Evolutionary conservation across 1,140 invertebrate species (phyloP), one percentile per base, ranked within the genome.

Genomic region (Ips nitidus): DNA sequence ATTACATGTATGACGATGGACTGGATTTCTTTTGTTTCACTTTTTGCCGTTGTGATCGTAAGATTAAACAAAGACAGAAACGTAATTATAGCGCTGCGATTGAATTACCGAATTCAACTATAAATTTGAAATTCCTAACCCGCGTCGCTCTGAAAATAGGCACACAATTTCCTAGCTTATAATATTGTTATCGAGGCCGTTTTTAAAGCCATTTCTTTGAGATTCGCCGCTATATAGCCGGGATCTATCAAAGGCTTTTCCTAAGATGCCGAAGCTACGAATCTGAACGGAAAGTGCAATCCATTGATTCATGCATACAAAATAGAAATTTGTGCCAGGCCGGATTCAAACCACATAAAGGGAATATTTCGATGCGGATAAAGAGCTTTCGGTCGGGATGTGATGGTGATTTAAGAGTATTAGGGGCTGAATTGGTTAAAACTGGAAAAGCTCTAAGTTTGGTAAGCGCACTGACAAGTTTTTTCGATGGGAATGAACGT

Each of bases 221-320:
- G 62, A 65, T 55, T 41, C 38, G n/a, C 50, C 52, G 43, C 52
- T 8, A 55, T 65, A 37, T 42, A 56, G 38, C 47, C 4, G 37
- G 43, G 52, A 66, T 57, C 57, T 66, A 66, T 66, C 53, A 66
- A 66, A 52, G 63, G 64, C 53, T 66, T 58, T 58, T 66, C 36
- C 53, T 66, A 50, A 66, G 64, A 66, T 66, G 55, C 55, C 55
- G 52, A 58, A 66, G 64, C 64, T 57, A 66, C 55, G 43, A 66
- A 66, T 66, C 56, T 43, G 43, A 66, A 66, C 64, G 55, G 53
- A 59, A 66, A 57, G 64, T 66, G 53, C 64, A 66, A 66, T 66
- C 64, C 55, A 58, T 66, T 66, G 64, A 66, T 66, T 66, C 64
- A 66, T 66, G 64, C 64, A 66, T 66, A 66, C 64, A 66, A 66